These are phyloP conservation scores for Megatriorchis doriae DNA, from an alignment of 2,113 vertebrate species.

Conservation along the genomic window DNA sequence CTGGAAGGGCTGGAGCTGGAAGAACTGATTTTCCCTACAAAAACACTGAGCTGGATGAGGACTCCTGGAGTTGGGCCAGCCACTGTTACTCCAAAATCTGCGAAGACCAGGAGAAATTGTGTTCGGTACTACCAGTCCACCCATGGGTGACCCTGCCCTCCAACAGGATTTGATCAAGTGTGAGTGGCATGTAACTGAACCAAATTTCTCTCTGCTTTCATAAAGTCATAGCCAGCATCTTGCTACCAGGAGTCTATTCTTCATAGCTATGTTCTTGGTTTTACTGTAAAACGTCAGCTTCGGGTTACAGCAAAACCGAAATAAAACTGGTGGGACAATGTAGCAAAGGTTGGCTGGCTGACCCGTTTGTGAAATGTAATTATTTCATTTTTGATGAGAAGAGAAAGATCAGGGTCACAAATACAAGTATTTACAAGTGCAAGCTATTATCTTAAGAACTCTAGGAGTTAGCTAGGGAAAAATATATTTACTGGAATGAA, in stretches of 20 bases:
- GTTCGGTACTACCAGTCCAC: neutral
- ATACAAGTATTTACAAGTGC: slow-evolving; percentile 59
- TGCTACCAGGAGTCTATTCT: neutral
- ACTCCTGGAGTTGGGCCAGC: neutral
- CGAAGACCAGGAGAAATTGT: neutral
- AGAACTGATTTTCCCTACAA: neutral
- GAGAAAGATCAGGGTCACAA: slow-evolving; percentile 38
- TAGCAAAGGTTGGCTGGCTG: slow-evolving; percentile 12
- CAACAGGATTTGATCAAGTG: neutral
- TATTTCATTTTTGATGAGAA: slow-evolving; percentile 47
- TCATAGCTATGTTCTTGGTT: neutral
- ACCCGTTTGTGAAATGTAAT: slow-evolving; percentile 10
- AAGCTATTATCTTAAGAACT: slow-evolving; percentile 57
- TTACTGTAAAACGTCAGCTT: neutral
- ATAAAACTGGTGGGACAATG: neutral
- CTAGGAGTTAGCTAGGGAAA: slow-evolving; percentile 47
- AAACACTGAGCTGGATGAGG: neutral
- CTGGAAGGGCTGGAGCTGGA: neutral
- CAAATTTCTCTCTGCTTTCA: neutral
- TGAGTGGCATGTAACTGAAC: neutral
- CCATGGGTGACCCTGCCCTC: neutral
- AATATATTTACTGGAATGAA: slow-evolving; percentile 55
- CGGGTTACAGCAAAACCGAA: neutral
- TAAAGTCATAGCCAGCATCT: neutral
- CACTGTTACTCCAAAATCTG: neutral